Conservation (phyloP, 2,888 invertebrate genomes). For the Lasioglossum calceatum region DNA sequence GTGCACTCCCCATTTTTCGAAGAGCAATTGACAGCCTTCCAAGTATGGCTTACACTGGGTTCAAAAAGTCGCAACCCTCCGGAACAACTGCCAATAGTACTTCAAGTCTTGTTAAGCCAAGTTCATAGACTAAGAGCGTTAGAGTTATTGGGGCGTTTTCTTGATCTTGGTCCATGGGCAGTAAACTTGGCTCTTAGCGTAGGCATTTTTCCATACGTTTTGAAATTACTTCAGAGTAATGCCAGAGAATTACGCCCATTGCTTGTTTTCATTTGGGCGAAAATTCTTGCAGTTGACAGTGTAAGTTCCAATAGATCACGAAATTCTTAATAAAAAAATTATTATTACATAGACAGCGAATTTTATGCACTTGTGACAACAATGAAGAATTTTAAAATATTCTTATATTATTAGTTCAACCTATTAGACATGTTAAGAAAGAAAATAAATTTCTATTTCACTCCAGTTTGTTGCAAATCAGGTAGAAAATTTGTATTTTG, state of each 20-base stretch:
- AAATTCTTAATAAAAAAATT: not conserved
- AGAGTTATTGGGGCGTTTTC: slow-evolving; percentile 95
- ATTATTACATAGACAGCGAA: not conserved
- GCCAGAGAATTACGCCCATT: slow-evolving; percentile 96
- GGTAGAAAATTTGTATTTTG: too few species aligned
- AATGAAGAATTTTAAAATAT: too few species aligned
- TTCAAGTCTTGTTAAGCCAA: slow-evolving; percentile 92
- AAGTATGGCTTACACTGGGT: slow-evolving; percentile 95
- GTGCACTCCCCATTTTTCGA: slow-evolving; percentile 97
- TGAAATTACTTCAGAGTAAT: slow-evolving; percentile 97
- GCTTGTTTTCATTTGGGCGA: slow-evolving; percentile 99
- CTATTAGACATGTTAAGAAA: too few species aligned
- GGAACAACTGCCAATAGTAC: slow-evolving; percentile 98
- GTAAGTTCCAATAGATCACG: slow-evolving; percentile 85
- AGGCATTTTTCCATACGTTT: slow-evolving; percentile 99
- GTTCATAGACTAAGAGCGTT: slow-evolving; percentile 97
- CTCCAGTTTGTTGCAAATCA: too few species aligned
- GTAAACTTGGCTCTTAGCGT: slow-evolving; percentile 98
- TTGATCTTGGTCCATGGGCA: slow-evolving; percentile 98
- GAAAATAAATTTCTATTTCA: too few species aligned
- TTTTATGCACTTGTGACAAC: too few species aligned
- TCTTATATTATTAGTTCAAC: too few species aligned
- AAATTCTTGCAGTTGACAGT: slow-evolving; percentile 98
- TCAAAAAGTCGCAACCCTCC: slow-evolving; percentile 93
- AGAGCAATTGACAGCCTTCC: slow-evolving; percentile 98